phyloP scores from a whole-genome alignment of 2,888 invertebrate species.

The Suillia variegata region DNA sequence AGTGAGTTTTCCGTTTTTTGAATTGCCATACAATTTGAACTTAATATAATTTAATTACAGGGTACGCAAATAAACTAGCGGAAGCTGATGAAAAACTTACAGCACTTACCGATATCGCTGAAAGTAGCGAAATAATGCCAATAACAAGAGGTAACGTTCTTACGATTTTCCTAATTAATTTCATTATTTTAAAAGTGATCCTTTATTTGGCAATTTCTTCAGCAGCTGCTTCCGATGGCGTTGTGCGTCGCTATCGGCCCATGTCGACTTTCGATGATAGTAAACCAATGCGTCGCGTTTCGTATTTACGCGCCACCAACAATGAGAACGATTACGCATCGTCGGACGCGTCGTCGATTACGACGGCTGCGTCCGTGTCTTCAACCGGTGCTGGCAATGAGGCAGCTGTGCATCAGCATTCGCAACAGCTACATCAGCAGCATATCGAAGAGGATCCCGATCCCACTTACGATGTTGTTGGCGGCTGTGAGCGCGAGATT shows the following conservation, averaged over 20 bases:
- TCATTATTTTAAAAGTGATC: neutral
- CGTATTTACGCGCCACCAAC: slow-evolving; percentile 91
- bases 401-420: too few relatives aligned
- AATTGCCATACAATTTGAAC: neutral
- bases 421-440: slow-evolving; percentile 31
- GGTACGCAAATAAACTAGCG: slow-evolving; percentile 37
- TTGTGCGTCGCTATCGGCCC: slow-evolving; percentile 56
- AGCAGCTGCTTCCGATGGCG: slow-evolving; percentile 37
- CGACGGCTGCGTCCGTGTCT: slow-evolving; percentile 9
- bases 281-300: slow-evolving; percentile 84
- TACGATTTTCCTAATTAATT: neutral
- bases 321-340: slow-evolving; percentile 74
- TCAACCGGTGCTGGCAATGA: slow-evolving; percentile 3
- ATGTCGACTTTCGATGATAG: slow-evolving; percentile 76
- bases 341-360: slow-evolving; percentile 23
- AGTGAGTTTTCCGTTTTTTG: too few relatives aligned
- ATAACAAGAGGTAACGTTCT: slow-evolving; percentile 31
- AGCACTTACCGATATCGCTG: slow-evolving; percentile 51
- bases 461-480: slow-evolving; percentile 52
- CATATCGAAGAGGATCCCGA: slow-evolving; percentile 50
- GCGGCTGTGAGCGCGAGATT: slow-evolving; percentile 43
- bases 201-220: slow-evolving; percentile 9
- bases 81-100: slow-evolving; percentile 36
- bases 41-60: too few relatives aligned
- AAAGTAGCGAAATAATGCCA: slow-evolving; percentile 39